phyloP scores from a whole-genome alignment of 2,113 vertebrate genomes.

The Clarias gariepinus region DNA sequence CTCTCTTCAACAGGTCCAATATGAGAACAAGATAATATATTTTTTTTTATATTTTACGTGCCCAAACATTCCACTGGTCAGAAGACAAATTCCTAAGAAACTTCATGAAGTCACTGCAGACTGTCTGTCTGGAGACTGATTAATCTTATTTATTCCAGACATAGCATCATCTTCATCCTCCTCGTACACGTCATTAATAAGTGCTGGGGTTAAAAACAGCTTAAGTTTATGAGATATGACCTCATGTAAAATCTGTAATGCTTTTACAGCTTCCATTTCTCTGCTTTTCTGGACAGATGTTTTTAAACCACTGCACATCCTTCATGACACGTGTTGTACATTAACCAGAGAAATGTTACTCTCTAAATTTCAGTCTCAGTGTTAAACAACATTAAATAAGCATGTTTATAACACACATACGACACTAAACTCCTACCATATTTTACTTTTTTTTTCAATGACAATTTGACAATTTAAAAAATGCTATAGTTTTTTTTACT shows the following conservation, averaged over 20 bases:
- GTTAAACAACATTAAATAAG: background rate
- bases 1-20: background rate
- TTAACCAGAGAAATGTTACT: background rate
- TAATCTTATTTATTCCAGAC: constrained; percentile 18
- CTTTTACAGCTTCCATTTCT: background rate
- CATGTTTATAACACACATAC: background rate
- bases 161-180: background rate
- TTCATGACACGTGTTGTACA: background rate
- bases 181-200: background rate
- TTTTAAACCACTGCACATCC: background rate
- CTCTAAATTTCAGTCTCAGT: background rate
- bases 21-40: background rate
- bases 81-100: background rate
- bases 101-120: background rate
- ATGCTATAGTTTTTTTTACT: no score
- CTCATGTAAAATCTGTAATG: background rate
- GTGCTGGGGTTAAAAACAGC: background rate
- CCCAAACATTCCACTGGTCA: background rate
- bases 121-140: background rate
- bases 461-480: background rate
- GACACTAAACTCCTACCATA: background rate
- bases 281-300: background rate
- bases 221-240: background rate
- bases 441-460: background rate
- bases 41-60: no score